These are phyloP conservation scores for Plusia festucae DNA, from an alignment of 2,888 invertebrate species.

Conservation along the genomic window DNA sequence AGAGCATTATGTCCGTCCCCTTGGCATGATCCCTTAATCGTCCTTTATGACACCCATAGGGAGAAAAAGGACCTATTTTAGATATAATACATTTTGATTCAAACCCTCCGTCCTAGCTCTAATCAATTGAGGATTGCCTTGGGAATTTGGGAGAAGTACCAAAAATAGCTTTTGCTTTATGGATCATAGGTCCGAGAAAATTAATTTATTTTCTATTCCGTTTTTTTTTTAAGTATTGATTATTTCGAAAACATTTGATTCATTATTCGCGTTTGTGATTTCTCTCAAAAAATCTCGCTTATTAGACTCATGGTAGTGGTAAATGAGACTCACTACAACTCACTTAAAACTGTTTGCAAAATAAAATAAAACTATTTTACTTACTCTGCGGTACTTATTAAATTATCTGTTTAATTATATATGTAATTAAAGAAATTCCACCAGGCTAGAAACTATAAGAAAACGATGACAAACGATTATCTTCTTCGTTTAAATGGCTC, in stretches of 20 bases:
- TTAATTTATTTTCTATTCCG: neutral
- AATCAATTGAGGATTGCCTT: constrained; percentile 8
- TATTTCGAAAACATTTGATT: too few species aligned
- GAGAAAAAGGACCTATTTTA: neutral
- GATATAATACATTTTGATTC: neutral
- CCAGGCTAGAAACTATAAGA: too few species aligned
- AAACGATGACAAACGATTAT: too few species aligned
- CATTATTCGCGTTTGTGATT: too few species aligned
- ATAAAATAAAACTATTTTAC: constrained; percentile 32
- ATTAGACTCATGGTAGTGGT: constrained; percentile 13
- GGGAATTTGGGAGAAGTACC: neutral
- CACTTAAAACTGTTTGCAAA: constrained; percentile 19
- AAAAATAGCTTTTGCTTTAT: neutral
- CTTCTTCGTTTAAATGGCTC: too few species aligned
- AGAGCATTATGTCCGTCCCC: neutral
- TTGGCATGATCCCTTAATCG: neutral
- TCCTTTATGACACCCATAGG: neutral
- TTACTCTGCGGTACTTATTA: constrained; percentile 1
- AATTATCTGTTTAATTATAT: constrained; percentile 13
- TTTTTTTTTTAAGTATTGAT: too few species aligned
- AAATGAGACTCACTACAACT: constrained; percentile 16
- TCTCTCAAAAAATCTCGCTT: too few species aligned
- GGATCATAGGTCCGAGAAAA: neutral
- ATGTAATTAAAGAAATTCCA: neutral
- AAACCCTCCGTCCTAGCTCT: neutral